Evolutionary conservation across 92 coral and sea anemone genomes (phyloP).

Genomic region (Plumapathes pennacea): DNA sequence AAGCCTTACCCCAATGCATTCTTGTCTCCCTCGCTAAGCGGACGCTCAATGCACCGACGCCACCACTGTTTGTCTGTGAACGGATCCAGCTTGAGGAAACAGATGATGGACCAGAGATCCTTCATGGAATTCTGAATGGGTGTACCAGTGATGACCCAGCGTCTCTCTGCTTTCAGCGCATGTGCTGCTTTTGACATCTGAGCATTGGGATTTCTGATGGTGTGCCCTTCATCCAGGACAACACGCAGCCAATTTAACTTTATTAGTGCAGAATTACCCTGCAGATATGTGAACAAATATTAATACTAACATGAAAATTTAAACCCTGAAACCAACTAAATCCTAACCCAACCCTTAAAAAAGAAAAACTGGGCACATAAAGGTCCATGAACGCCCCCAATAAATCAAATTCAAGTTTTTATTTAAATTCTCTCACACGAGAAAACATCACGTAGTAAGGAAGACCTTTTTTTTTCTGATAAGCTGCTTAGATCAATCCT

Average conservation of each 20-base stretch:
- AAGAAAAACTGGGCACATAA: too few species aligned
- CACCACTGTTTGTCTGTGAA: conserved; percentile 90
- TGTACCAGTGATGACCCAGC: conserved; percentile 85
- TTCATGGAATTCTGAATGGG: conserved; percentile 86
- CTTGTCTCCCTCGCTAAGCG: conserved; percentile 73
- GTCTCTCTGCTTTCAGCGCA: conserved; percentile 64
- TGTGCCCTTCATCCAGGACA: conserved; percentile 81
- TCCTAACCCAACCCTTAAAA: too few species aligned
- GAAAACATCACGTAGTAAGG: too few species aligned
- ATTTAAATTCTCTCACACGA: too few species aligned
- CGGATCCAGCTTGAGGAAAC: conserved; percentile 74
- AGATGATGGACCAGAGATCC: conserved; percentile 76
- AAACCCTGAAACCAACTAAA: too few species aligned
- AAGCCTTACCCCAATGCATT: conserved; percentile 46
- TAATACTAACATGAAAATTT: too few species aligned
- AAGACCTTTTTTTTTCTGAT: too few species aligned
- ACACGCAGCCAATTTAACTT: conserved; percentile 62
- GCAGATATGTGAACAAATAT: too few species aligned
- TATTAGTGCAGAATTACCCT: conserved; percentile 72
- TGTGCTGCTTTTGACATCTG: conserved; percentile 79
- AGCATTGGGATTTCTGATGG: conserved; percentile 75
- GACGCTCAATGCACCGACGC: conserved; percentile 72
- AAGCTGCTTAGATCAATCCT: too few species aligned
- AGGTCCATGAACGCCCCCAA: too few species aligned
- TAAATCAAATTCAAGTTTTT: too few species aligned